Base-by-base conservation (phyloP, 35 echinoderm and acorn worm genomes). In the Anneissia japonica region DNA sequence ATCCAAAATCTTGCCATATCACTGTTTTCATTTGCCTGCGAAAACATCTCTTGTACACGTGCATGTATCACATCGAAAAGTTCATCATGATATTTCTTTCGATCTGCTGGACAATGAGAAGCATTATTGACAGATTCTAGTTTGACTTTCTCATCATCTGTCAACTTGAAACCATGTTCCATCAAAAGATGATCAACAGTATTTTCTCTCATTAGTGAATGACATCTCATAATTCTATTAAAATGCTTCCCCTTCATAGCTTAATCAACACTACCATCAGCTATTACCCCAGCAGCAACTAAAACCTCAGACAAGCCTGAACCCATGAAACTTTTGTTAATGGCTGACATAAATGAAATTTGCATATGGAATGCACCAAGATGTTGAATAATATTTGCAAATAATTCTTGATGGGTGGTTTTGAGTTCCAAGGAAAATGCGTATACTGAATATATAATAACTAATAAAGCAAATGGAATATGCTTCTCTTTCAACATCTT, bases 281-380 rank as follows among this genome's bases (percentile, higher is more conserved):
- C 73, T 29, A 88, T 41, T 30, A 81, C 36, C 32, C 79, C 87
- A 37, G 87, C 87, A 72, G 79, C 77, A 83, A 88, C 87, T n/a
- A 88, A 56, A 16, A 33, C 82, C 19, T 32, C 87, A 38, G 77
- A 35, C 30, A 56, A 3, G 17, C 87, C 87, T 29, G 77, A 88
- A 11, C 87, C 39, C 34, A 37, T 83, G 28, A 88, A 87, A 10
- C 46, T 35, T 38, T 80, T 87, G 41, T 80, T 38, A 34, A 87
- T 87, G 16, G 85, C 72, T 39, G 80, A 80, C 28, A 87, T 87
- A 75, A 81, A 87, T 29, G 74, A 82, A 34, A 82, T 82, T 41
- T 82, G 80, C 80, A 40, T 34, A 39, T 82, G 80, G 38, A 80
- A 87, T 0, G 85, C 85, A 30, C 74, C 85, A 38, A 87, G 85